Evolutionary conservation across 2,113 vertebrate species (phyloP), one percentile per base, ranked within the genome.

Genomic region (Sander vitreus): DNA sequence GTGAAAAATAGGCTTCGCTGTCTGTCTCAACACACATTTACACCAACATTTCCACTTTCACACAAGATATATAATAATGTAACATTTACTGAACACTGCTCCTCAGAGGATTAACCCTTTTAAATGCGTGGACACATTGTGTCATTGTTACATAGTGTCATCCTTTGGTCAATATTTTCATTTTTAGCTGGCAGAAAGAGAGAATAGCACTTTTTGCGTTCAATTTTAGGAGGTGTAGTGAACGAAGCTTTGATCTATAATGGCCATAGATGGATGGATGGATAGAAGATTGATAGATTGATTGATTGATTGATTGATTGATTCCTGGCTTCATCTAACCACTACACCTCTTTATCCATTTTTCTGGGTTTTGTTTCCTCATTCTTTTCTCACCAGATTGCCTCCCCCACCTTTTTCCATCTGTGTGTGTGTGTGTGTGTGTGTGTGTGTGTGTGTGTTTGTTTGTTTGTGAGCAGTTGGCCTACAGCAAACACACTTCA

Each of bases 321-420:
- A 81, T 84, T 65, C 16, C 70, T 43, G 39, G 39, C 33, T 60
- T 45, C 43, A 13, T 85, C 39, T 11, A 78, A 68, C 33, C 70
- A 18, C 36, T 62, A 15, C 59, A 18, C 78, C 74, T n/a, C 59
- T 81, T 69, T 27, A 36, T 90, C 65, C 69, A 75, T 75, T 67
- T 65, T 78, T 73, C 62, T 45, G 55, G 69, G 27, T 76, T 88
- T 88, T 68, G 73, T 83, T 86, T 88, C 77, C 62, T 57, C 47
- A 75, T 67, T 76, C 89, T 67, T 84, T 78, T 80, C 82, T 86
- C 78, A 89, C 88, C 88, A 91, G 88, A 90, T 90, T 91, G 91
- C 59, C 59, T 82, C 80, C 78, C 85, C 80, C 78, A 75, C 84
- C 78, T 82, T 73, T 83, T 80, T 80, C 89, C 81, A 73, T 89